Base-by-base conservation (phyloP, 2,888 invertebrate genomes). In the Caenorhabditis sp. region DNA sequence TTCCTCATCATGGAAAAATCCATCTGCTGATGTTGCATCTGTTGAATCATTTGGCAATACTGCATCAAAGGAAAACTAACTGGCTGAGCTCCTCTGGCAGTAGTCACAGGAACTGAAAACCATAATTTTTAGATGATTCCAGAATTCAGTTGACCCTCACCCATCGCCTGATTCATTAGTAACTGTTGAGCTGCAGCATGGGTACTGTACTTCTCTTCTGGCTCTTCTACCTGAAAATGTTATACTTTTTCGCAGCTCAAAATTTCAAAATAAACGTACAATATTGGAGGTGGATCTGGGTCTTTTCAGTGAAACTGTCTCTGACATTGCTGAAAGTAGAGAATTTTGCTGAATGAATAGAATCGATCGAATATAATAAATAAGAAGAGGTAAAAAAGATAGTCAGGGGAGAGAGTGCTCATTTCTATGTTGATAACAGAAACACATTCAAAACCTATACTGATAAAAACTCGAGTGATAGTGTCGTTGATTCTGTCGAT, bases 341-440 rank as follows among this genome's bases (percentile, higher is more conserved):
- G n/a, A n/a, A 10, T 38, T 38, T 12, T 38, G 10, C n/a, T 38
- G 47, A 47, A 47, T 14, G 5, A 19, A 44, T 56, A 31, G 63
- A 63, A 61, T 38, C 58, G 49, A 72, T 59, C 47, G 59, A 73
- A 38, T 47, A 31, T 35, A 59, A 49, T 35, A 35, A 64, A 44
- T 44, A 64, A 58, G 44, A 59, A 59, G 72, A 59, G 47, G 77
- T 59, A 28, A 70, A n/a, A n/a, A 77, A 69, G 77, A 70, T 77
- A 70, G 77, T 77, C 69, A 77, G 44, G 54, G 24, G 70, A 77
- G 51, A 54, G 54, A 70, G n/a, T n/a, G 77, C 77, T 77, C 69
- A 63, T 75, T 66, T 64, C 41, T 54, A 22, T 54, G 56, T 66
- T 59, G 75, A 75, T 75, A 75, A 75, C 47, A 35, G 44, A 26